Evolutionary conservation across 2,797 vertebrate species (phyloP), one percentile per base, ranked within the genome.

Genomic region (Gambusia yucatana): DNA sequence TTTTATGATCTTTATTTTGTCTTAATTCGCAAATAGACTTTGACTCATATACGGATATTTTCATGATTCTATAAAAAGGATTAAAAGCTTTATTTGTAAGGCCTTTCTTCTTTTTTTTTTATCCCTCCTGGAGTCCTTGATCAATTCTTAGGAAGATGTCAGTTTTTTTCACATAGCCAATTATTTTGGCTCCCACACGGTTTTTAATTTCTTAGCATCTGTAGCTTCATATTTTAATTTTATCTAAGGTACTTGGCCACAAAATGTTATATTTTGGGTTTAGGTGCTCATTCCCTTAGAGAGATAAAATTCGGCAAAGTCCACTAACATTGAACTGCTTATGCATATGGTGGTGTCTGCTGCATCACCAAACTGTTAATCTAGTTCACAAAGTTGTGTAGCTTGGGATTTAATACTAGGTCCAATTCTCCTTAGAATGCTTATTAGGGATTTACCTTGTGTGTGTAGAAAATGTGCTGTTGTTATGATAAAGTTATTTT

Each of bases 1-100:
- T 88, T 77, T 79, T 71, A 8, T 43, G 6, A 6, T 10, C 20
- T 41, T 41, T 13, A 41, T 25, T 39, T 25, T 67, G 63, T 41
- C 63, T 67, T 41, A 22, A 22, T 67, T 67, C 9, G 4, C 17
- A 25, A 36, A 39, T 39, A 22, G 36, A 41, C 20, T 41, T 67
- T 22, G 63, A 67, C 36, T 67, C 33, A 25, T 41, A 4, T 67
- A 25, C 17, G 5, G 3, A 41, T 39, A 65, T 39, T 41, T 63
- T 41, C 8, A 67, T 39, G 63, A 25, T 17, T 25, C 20, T 41
- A 22, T 65, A 9, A 8, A 4, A 30, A 63, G 3, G 9, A 67
- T 67, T 41, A 41, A 67, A 67, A 39, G 5, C 36, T 9, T 25
- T 39, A 65, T 3, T 65, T 25, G 10, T n/a, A 55, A 55, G 52